Evolutionary conservation across 2,797 vertebrate genomes (phyloP), one percentile per base, ranked within the genome.

Genomic region (Platalea minor): DNA sequence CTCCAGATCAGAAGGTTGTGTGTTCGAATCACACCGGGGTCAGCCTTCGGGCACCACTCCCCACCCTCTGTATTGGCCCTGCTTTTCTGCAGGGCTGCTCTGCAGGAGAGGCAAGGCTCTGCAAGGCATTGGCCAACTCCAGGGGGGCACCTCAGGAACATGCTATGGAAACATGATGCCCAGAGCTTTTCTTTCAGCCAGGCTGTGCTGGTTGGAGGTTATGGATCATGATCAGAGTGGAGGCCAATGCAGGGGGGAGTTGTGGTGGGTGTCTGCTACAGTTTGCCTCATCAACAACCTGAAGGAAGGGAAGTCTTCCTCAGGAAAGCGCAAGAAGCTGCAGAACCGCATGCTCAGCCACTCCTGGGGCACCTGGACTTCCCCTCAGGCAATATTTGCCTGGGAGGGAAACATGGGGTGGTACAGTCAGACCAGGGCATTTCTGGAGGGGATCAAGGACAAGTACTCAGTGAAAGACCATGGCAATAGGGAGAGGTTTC

Each of bases 81-180:
- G 45, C 64, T 67, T 67, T 67, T 67, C 64, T 35, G 43, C 5
- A 31, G 21, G 41, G 63, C 41, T 25, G 41, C 4, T 10, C 41
- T 24, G 41, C 24, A 11, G 10, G 18, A 31, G 20, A 19, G 24
- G 2, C 4, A 39, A 9, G 37, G 37, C 37, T 10, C 37, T 39
- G 37, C 19, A 12, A 60, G 21, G n/a, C 7, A 2, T 31, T 69
- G 33, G 9, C 4, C 23, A 56, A 2, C 6, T 6, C 2, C 0
- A 18, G 15, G 12, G 13, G 15, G 12, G 20, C 45, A 19, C 31
- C 26, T 76, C 57, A 48, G 53, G 17, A 54, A 29, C 15, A 10
- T 1, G 16, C 16, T 28, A 7, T 2, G 26, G 15, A 78, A 37
- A 1, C 3, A 2, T 1, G 2, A 6, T 75, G 9, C 8, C 17